These are phyloP conservation scores for Falco punctatus DNA, from an alignment of 2,113 vertebrate genomes.

Conservation along the genomic window DNA sequence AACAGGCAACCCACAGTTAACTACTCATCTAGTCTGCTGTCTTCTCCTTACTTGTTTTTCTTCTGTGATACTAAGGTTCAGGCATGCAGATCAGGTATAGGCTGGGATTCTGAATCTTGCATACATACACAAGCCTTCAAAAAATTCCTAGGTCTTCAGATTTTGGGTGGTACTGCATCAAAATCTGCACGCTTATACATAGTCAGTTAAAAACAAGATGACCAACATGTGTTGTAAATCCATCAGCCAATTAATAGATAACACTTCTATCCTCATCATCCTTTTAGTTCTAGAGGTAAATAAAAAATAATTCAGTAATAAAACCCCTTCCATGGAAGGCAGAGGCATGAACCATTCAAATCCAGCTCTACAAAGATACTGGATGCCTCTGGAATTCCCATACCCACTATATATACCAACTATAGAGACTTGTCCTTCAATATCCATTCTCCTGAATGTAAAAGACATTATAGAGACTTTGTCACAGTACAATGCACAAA, in stretches of 20 bases:
- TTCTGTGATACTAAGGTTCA: background rate
- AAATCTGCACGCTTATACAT: background rate
- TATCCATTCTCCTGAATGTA: too few species aligned
- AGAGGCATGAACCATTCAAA: background rate
- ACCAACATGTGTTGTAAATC: background rate
- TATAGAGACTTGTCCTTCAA: background rate
- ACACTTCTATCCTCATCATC: background rate
- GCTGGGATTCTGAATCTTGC: background rate
- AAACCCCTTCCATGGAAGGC: background rate
- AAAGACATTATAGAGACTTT: too few species aligned
- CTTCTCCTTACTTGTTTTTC: background rate
- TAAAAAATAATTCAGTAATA: background rate
- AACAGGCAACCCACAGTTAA: slow-evolving; percentile 26
- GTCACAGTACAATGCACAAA: too few species aligned
- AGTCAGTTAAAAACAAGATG: background rate
- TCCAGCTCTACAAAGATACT: background rate
- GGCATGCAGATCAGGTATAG: background rate
- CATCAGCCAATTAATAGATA: background rate
- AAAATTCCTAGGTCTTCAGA: background rate
- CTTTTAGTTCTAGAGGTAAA: background rate
- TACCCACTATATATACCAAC: background rate
- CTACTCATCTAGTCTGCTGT: background rate
- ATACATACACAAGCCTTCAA: background rate
- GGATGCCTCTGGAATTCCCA: background rate
- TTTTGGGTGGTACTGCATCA: background rate